Evolutionary conservation across 2,888 invertebrate species (phyloP).

Genomic region (Therioaphis trifolii): DNA sequence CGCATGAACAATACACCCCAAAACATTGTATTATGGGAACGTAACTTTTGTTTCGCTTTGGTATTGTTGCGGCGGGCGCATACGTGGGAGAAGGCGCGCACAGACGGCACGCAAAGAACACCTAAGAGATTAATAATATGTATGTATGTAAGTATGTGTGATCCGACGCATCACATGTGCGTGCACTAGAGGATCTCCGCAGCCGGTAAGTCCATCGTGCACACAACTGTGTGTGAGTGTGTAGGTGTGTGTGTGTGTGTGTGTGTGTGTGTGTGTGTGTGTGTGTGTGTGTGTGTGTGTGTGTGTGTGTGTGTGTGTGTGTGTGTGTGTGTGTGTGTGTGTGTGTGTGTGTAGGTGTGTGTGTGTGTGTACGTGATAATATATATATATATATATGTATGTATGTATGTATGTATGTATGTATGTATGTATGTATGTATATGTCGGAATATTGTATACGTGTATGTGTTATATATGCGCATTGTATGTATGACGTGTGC

Average conservation of each 20-base stretch:
- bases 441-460: no score
- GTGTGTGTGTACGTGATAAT: neutral
- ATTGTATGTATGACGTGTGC: neutral
- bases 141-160: no score
- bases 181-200: neutral
- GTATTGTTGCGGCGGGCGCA: neutral
- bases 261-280: neutral
- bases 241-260: neutral
- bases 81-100: no score
- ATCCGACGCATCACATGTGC: neutral
- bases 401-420: no score
- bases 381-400: neutral
- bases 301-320: no score
- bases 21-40: neutral
- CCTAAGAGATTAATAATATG: conserved; percentile 1
- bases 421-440: no score
- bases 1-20: neutral
- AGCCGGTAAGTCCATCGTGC: neutral
- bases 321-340: no score
- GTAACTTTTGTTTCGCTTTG: neutral
- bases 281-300: no score
- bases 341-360: no score
- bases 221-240: neutral
- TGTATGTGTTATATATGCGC: no score
- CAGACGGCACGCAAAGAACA: neutral